Conservation (phyloP, 2,797 vertebrate genomes). For the Cyclura pinguis region DNA sequence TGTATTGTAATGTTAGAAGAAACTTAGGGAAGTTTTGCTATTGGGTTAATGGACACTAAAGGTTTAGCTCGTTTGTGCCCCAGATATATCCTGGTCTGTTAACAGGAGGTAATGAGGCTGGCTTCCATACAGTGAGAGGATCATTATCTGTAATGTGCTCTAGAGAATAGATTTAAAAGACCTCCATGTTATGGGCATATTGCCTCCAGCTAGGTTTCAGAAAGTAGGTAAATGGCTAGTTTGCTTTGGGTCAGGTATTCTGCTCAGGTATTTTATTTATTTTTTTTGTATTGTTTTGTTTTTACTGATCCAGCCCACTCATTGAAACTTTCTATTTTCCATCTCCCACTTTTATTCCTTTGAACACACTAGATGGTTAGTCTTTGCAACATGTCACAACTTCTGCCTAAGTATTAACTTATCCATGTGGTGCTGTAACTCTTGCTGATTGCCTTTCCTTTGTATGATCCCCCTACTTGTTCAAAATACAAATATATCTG, state of each 20-base stretch:
- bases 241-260: neutral
- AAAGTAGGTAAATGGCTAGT: neutral
- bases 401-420: neutral
- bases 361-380: neutral
- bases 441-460: neutral
- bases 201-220: neutral
- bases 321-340: neutral
- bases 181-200: neutral
- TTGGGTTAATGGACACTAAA: neutral
- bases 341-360: neutral
- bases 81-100: slow-evolving; percentile 2
- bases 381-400: neutral
- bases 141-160: neutral
- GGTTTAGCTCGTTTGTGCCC: neutral
- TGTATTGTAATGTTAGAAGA: neutral
- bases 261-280: too few relatives aligned
- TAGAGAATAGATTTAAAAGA: neutral
- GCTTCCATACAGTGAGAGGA: neutral
- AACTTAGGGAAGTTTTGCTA: neutral
- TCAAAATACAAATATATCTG: neutral
- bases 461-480: neutral
- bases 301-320: neutral
- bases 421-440: neutral
- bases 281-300: neutral
- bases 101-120: neutral